phyloP scores from a whole-genome alignment of 2,113 vertebrate species.

The Crocuta crocuta region DNA sequence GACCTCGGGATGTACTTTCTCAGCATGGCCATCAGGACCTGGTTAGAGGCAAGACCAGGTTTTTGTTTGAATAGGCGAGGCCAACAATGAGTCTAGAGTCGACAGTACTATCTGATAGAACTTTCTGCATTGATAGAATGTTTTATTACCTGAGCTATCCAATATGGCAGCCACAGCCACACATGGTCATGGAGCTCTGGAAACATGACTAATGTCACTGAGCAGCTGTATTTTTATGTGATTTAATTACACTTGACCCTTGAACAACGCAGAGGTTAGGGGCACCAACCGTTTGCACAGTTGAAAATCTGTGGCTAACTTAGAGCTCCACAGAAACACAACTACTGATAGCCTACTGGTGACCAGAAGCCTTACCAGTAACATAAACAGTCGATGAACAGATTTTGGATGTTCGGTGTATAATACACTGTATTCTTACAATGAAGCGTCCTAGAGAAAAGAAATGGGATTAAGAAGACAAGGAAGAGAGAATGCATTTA shows the following conservation, averaged over 20 bases:
- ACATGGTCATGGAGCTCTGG: fast-evolving
- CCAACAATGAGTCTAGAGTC: fast-evolving
- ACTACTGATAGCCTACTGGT: neutral
- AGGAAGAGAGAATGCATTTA: neutral
- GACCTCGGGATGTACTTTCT: too few relatives aligned
- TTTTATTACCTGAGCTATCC: neutral
- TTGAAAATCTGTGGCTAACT: too few relatives aligned
- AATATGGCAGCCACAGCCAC: neutral
- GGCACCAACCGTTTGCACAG: neutral
- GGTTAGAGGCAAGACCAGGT: too few relatives aligned
- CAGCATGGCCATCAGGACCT: fast-evolving
- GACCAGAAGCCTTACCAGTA: neutral
- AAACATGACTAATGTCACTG: fast-evolving
- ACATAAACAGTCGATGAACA: neutral
- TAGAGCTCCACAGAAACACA: neutral
- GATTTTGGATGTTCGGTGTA: neutral
- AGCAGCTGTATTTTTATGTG: neutral
- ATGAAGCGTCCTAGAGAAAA: neutral
- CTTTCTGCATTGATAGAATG: too few relatives aligned
- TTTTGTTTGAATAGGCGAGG: neutral
- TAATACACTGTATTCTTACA: neutral
- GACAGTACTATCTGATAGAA: fast-evolving
- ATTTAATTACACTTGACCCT: neutral
- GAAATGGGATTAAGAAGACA: neutral
- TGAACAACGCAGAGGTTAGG: neutral